Evolutionary conservation across 2,888 invertebrate genomes (phyloP), one percentile per base, ranked within the genome.

Genomic region (Troides oblongomaculatus): DNA sequence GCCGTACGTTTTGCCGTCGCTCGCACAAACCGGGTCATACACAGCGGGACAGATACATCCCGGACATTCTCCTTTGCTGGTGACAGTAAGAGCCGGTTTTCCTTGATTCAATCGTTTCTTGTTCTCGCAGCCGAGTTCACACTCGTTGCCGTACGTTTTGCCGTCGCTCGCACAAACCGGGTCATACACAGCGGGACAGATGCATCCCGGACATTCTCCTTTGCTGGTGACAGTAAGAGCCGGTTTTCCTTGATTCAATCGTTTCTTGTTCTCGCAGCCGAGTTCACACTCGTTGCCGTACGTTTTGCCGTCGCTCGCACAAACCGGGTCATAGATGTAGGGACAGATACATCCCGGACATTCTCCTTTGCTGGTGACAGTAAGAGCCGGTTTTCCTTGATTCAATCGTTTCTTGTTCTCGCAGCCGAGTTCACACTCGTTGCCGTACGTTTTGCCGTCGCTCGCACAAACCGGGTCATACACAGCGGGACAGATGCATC

Each of bases 1-100:
- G 71, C 72, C 72, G 70, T 80, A 81, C 14, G 75, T 81, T 36
- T 71, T 73, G 6, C 63, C 18, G 70, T 81, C 77, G 21, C 71
- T 75, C 17, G 78, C 82, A 56, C 82, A 81, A 5, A 79, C 79
- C 0, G 75, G 75, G 0, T 58, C 60, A 53, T 68, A 73, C 1
- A 67, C 36, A 17, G 39, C 62, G 2, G 75, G 72, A 64, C 75
- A 75, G 8, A 53, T 0, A n/a, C 53, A 53, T 14, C 53, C 53
- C 6, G 53, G 53, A 53, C 53, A 53, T 53, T 53, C 53, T 8
- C 53, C 53, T 53, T 53, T 53, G 17, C 14, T 53, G 17, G 6
- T 53, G 14, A 53, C n/a, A 1, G 18, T 53, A 6, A 53, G 53
- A 53, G n/a, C 18, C 5, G 53, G 53, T 53, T 18, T 18, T 53